These are phyloP conservation scores for Neosilurus hyrtlii DNA, from an alignment of 2,797 vertebrate species.

Conservation along the genomic window DNA sequence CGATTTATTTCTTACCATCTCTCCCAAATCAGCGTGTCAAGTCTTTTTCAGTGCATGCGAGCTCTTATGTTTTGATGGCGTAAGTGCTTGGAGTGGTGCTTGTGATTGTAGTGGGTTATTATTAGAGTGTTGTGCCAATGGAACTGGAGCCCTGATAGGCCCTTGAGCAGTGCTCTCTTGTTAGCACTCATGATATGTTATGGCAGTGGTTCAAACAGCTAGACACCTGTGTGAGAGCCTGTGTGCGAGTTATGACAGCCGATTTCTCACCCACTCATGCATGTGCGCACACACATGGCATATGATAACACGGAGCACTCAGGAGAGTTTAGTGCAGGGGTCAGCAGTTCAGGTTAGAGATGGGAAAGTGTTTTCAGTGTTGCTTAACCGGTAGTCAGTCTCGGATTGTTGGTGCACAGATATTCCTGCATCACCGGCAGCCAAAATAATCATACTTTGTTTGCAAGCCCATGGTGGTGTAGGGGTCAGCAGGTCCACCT, in stretches of 20 bases:
- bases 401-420: background rate
- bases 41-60: constrained; percentile 1
- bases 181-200: constrained; percentile 36
- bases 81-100: constrained; percentile 10
- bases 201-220: constrained; percentile 26
- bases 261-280: constrained; percentile 30
- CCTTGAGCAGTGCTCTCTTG: constrained; percentile 38
- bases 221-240: constrained; percentile 10
- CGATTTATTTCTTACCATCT: background rate
- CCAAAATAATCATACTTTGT: no score
- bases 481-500: no score
- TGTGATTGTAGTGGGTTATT: constrained; percentile 26
- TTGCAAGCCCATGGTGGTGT: no score
- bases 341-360: background rate
- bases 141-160: constrained; percentile 29
- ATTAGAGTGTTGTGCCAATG: constrained; percentile 22
- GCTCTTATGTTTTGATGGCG: constrained; percentile 1
- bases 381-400: background rate
- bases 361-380: background rate
- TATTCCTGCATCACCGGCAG: no score
- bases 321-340: background rate
- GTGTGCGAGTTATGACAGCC: background rate
- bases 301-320: background rate
- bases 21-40: constrained; percentile 6
- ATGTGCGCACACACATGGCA: constrained; percentile 16